phyloP scores from a whole-genome alignment of 2,797 vertebrate genomes.

The Delichon dasypus region DNA sequence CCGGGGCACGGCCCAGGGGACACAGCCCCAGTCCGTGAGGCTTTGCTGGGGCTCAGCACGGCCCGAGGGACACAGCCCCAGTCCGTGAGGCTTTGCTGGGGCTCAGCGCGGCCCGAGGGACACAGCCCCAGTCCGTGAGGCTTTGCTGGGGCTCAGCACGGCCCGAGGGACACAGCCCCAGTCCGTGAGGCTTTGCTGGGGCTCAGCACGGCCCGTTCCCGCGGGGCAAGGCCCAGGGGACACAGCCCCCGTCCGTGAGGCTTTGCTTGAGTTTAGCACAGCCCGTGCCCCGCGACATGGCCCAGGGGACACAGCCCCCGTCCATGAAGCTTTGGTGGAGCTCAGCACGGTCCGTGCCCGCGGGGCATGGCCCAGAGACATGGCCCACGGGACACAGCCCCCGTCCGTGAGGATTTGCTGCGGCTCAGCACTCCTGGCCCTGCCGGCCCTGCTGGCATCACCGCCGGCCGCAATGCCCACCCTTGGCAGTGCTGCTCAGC shows the following conservation, averaged over 20 bases:
- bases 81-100: too few relatives aligned
- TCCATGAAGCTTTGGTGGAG: accelerated
- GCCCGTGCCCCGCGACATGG: not conserved
- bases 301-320: not conserved
- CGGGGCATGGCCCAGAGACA: too few relatives aligned
- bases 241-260: accelerated
- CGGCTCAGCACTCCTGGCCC: not conserved
- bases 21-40: too few relatives aligned
- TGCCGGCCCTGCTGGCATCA: not conserved
- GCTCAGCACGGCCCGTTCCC: not conserved
- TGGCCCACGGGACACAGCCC: not conserved
- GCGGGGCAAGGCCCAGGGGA: too few relatives aligned
- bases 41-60: too few relatives aligned
- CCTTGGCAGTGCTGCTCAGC: accelerated
- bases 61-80: accelerated
- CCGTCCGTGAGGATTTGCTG: accelerated
- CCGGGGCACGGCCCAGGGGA: accelerated
- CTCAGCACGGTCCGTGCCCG: not conserved
- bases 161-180: not conserved
- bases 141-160: not conserved
- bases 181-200: not conserved
- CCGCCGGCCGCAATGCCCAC: accelerated
- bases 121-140: not conserved
- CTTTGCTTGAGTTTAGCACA: not conserved
- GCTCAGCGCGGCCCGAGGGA: too few relatives aligned